Evolutionary conservation across 2,888 invertebrate genomes (phyloP), one percentile per base, ranked within the genome.

Genomic region (Ophion costatus): DNA sequence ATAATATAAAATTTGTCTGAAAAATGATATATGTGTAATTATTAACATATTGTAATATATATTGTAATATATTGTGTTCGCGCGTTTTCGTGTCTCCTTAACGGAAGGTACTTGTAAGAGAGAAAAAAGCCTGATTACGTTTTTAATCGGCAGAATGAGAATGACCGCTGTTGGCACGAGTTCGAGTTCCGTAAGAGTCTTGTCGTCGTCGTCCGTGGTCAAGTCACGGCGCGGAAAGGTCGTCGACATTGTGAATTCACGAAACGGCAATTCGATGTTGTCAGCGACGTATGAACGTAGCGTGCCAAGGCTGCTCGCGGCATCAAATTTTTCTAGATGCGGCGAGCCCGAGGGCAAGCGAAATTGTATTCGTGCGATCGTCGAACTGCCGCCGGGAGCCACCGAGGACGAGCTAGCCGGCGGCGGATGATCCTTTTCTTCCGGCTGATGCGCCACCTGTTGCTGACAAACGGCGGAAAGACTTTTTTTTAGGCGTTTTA

Each of bases 301-400:
- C 29, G 95, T 94, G 0, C 94, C 94, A 3, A 98, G 94, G 0
- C 96, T 95, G 29, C 95, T 95, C 63, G 95, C 94, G 0, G 96
- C 95, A 45, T 96, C 94, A 92, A 98, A 98, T 88, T 96, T 96
- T 51, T 97, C 96, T 3, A 96, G 96, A 86, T 96, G 95, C 0
- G 96, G 95, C 0, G 95, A 95, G 0, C 98, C 98, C 93, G 97
- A 97, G 0, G 98, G 97, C 88, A 98, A 92, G 89, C 97, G 96
- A 92, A 98, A 98, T 94, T 98, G 98, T 59, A 99, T 95, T 76
- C 98, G 95, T 0, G 97, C 95, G 59, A 94, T 93, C 86, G 95
- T 95, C 17, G 76, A 61, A 22, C 73, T 69, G 45, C 24, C 29
- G 85, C 66, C 69, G 84, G 74, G 74, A 87, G 84, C 82, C 89